Evolutionary conservation across 1,140 invertebrate genomes (phyloP).

Genomic region (Megalonaias nervosa): DNA sequence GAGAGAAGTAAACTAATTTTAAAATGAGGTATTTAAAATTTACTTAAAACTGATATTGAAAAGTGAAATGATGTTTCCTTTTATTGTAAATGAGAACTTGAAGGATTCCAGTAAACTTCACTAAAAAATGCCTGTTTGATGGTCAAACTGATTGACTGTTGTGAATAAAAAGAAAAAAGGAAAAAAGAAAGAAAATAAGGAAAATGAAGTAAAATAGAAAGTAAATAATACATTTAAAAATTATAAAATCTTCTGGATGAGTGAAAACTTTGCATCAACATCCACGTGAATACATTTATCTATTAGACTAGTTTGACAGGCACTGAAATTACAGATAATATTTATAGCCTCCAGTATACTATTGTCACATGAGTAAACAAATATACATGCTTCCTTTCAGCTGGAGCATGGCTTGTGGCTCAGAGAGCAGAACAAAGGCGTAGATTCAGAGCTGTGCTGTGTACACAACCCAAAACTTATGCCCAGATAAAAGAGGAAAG

Average conservation of each 20-base stretch:
- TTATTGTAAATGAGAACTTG: too few species aligned
- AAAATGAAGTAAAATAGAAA: too few species aligned
- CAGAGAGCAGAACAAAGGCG: constrained; percentile 65
- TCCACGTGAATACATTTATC: not conserved
- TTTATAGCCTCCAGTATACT: not conserved
- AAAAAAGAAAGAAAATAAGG: too few species aligned
- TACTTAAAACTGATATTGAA: too few species aligned
- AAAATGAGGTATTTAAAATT: too few species aligned
- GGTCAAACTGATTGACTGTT: too few species aligned
- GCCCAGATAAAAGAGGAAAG: constrained; percentile 66
- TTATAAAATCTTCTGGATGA: not conserved
- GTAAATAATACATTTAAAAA: not conserved
- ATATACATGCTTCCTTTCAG: constrained; percentile 42
- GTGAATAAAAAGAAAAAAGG: too few species aligned
- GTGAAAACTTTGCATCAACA: not conserved
- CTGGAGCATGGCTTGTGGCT: constrained; percentile 67
- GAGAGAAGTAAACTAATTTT: too few species aligned
- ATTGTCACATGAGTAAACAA: not conserved
- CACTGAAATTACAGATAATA: not conserved
- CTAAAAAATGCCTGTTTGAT: too few species aligned
- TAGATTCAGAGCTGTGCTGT: constrained; percentile 67
- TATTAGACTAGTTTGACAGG: not conserved
- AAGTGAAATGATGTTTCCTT: too few species aligned
- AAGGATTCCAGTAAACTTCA: too few species aligned
- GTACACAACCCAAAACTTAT: constrained; percentile 66